A percentile compares a stretch with the other conserved stretches of the same genome.
These are phyloP conservation scores for Hormaphis cornu DNA, from an alignment of 1,140 invertebrate species.

Conservation along the genomic window DNA sequence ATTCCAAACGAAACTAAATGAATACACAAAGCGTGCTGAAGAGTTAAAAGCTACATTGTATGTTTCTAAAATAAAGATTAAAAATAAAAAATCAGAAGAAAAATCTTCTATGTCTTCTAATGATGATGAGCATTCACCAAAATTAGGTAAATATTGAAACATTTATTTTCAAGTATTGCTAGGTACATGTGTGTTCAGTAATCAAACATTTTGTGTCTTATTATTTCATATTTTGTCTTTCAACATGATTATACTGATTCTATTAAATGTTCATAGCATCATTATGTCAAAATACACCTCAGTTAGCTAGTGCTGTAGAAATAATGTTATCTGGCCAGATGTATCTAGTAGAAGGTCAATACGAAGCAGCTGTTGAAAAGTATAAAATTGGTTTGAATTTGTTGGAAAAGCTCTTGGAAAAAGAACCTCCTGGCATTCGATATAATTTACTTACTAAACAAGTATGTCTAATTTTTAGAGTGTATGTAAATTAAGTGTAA, in stretches of 20 bases:
- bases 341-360: slow-evolving; percentile 53
- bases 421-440: slow-evolving; percentile 51
- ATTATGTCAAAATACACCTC: slow-evolving; percentile 41
- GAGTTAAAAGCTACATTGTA: slow-evolving; percentile 47
- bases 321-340: slow-evolving; percentile 51
- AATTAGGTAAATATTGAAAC: slow-evolving; percentile 2
- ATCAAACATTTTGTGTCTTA: no score
- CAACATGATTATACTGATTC: no score
- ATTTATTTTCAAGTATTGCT: no score
- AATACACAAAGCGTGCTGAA: slow-evolving; percentile 60
- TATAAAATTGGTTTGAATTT: slow-evolving; percentile 53
- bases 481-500: neutral
- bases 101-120: neutral
- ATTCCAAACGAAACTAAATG: slow-evolving; percentile 53
- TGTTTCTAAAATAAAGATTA: slow-evolving; percentile 34
- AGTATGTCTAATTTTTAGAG: neutral
- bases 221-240: neutral
- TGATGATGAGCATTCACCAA: neutral
- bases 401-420: slow-evolving; percentile 50
- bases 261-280: slow-evolving; percentile 3
- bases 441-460: slow-evolving; percentile 53
- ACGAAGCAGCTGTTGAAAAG: slow-evolving; percentile 51
- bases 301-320: slow-evolving; percentile 48
- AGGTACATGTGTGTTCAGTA: no score
- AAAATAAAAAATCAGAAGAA: neutral